Evolutionary conservation across 1,140 invertebrate genomes (phyloP).

Genomic region (Solen grandis): DNA sequence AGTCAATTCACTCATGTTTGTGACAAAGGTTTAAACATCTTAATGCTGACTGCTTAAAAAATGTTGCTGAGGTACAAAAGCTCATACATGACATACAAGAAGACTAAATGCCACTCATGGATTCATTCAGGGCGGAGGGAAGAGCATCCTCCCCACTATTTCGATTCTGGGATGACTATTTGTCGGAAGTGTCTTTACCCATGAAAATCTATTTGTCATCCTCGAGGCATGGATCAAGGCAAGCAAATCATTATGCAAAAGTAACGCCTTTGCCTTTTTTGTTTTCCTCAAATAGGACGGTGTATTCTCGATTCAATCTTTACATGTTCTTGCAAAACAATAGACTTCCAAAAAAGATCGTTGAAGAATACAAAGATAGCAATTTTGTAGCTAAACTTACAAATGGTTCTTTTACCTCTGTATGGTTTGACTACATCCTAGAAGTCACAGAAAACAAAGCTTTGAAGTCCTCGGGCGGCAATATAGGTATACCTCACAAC

Average conservation of each 20-base stretch:
- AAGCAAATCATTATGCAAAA: not conserved
- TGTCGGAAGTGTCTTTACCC: not conserved
- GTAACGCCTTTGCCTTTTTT: not conserved
- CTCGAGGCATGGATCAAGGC: not conserved
- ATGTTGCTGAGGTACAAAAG: too few relatives aligned
- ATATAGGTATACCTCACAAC: conserved; percentile 15
- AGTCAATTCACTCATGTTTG: too few relatives aligned
- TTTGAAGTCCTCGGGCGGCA: conserved; percentile 15
- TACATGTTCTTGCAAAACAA: not conserved
- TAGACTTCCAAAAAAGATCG: not conserved
- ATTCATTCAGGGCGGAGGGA: not conserved
- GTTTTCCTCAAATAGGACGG: not conserved
- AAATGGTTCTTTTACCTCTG: not conserved
- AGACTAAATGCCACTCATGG: not conserved
- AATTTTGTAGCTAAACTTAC: conserved; percentile 2
- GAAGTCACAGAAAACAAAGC: conserved; percentile 29
- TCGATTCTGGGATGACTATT: conserved; percentile 27
- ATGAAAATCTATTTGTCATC: not conserved
- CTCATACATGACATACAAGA: not conserved
- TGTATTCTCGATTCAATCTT: conserved; percentile 1
- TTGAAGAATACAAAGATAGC: not conserved
- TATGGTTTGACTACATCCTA: conserved; percentile 20
- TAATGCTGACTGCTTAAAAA: too few relatives aligned
- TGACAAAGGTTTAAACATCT: too few relatives aligned
- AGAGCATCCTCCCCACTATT: not conserved